These are phyloP conservation scores for Linurgus olivaceus DNA, from an alignment of 2,797 vertebrate genomes.

Conservation along the genomic window DNA sequence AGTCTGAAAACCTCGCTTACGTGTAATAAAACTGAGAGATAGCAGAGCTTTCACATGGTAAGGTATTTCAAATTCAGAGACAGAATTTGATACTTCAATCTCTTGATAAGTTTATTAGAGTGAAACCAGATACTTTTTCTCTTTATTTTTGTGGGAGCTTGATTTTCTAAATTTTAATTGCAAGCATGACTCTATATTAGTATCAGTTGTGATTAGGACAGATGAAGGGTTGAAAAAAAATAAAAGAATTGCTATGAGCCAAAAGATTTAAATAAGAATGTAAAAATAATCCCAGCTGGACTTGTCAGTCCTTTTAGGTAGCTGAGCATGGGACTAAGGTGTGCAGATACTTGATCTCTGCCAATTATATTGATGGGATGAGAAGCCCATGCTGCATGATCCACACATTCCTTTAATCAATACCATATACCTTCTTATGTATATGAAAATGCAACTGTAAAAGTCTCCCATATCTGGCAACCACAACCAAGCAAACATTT, in stretches of 20 bases:
- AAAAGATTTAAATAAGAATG: background rate
- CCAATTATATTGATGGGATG: background rate
- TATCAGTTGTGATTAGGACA: background rate
- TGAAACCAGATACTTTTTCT: background rate
- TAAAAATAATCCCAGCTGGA: background rate
- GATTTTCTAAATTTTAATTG: background rate
- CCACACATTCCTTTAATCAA: background rate
- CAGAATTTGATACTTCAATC: background rate
- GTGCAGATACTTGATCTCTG: background rate
- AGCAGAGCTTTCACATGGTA: background rate
- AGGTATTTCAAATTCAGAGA: background rate
- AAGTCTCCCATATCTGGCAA: background rate
- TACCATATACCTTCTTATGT: background rate
- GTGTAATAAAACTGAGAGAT: background rate
- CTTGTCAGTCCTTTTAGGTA: background rate
- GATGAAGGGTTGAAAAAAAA: background rate
- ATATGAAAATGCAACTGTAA: background rate
- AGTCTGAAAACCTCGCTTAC: background rate
- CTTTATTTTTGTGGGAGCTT: background rate
- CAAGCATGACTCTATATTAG: background rate
- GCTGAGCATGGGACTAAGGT: background rate
- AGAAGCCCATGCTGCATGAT: background rate
- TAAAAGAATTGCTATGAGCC: background rate
- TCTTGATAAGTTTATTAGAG: background rate
- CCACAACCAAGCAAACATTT: background rate